phyloP scores from a whole-genome alignment of 2,113 vertebrate genomes.

The Oncorhynchus clarkii region DNA sequence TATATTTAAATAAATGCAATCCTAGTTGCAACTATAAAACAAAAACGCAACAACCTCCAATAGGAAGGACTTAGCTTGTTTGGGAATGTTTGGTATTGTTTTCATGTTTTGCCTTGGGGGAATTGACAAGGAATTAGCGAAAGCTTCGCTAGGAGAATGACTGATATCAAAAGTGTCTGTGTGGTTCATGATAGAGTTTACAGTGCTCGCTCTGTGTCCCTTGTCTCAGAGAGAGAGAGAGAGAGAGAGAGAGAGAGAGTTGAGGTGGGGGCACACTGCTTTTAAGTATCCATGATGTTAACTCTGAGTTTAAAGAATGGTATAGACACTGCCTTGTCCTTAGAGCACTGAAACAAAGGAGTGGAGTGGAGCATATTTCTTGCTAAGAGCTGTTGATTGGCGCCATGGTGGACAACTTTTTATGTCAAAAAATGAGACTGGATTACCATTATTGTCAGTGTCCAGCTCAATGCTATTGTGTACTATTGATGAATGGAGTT shows the following conservation, averaged over 20 bases:
- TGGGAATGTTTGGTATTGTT: no score
- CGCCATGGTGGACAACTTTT: slow-evolving; percentile 28
- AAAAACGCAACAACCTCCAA: no score
- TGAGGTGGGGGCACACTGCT: slow-evolving; percentile 51
- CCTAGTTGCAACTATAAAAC: no score
- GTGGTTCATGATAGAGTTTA: neutral
- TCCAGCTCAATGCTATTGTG: slow-evolving; percentile 21
- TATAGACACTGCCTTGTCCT: slow-evolving; percentile 67
- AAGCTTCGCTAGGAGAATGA: neutral
- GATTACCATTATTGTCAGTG: slow-evolving; percentile 30
- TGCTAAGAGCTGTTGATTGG: slow-evolving; percentile 36
- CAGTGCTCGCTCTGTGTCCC: neutral
- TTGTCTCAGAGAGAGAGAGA: no score
- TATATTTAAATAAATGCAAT: no score
- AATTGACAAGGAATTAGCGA: no score
- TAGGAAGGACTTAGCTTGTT: no score
- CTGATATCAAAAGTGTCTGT: neutral
- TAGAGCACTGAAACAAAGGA: slow-evolving; percentile 62
- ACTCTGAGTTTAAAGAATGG: slow-evolving; percentile 64
- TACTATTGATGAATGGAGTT: neutral
- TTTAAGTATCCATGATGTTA: slow-evolving; percentile 72
- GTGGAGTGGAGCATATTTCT: slow-evolving; percentile 41
- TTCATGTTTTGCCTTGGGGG: no score
- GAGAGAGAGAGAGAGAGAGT: neutral
- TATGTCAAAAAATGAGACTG: slow-evolving; percentile 19